Evolutionary conservation across 1,140 invertebrate species (phyloP), one percentile per base, ranked within the genome.

Genomic region (Sinella curviseta): DNA sequence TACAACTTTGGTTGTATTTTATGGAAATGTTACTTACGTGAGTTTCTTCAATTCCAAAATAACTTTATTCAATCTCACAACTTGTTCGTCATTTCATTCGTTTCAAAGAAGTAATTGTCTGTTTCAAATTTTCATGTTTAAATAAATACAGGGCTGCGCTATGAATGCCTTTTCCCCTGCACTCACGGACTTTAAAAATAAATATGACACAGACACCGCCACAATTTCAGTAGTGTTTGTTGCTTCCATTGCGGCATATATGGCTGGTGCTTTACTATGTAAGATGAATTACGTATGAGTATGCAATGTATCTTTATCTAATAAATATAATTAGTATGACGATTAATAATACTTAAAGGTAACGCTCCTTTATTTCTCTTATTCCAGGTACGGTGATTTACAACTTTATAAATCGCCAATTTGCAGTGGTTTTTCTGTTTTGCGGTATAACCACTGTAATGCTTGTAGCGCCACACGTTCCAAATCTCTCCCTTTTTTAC

Each of bases 341-440:
- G 4, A 17, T 48, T 48, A 8, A 48, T 8, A 48, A n/a, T n/a
- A n/a, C n/a, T n/a, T n/a, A n/a, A n/a, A n/a, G n/a, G n/a, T n/a
- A n/a, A n/a, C n/a, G n/a, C n/a, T n/a, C n/a, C n/a, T n/a, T n/a
- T n/a, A n/a, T n/a, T n/a, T n/a, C n/a, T n/a, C n/a, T n/a, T n/a
- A n/a, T 60, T 60, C 4, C 24, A 60, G 57, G 57, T 33, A 70
- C 65, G 2, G 12, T 70, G 2, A 3, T 70, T 4, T 70, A 70
- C 65, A 70, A 70, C 65, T 1, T 70, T 12, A 4, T 70, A 3
- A 70, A 70, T 33, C 67, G 78, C 1, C 78, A 79, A 57, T 36
- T 74, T 12, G 28, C 4, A 1, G 54, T 74, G 3, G 35, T 75
- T 20, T 3, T 54, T 28, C 16, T 31, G 17, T 55, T 79, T 24